These are phyloP conservation scores for Seriola dumerili DNA, from an alignment of 2,113 vertebrate genomes.

Conservation along the genomic window DNA sequence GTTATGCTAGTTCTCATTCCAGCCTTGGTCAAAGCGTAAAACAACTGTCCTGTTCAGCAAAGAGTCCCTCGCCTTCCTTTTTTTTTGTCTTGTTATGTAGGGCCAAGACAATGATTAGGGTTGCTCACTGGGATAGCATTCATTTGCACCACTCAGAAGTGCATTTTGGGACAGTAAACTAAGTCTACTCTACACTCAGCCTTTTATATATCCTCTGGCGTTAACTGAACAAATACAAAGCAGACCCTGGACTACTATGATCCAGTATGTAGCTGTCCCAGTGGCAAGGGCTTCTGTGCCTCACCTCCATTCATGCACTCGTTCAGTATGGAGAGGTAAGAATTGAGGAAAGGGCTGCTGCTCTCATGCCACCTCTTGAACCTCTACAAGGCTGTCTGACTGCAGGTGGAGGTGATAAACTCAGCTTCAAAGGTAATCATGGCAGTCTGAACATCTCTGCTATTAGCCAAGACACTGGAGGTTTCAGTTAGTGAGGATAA, in stretches of 20 bases:
- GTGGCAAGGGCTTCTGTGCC: background rate
- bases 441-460: background rate
- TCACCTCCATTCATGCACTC: conserved; percentile 6
- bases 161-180: conserved; percentile 9
- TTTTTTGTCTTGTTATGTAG: background rate
- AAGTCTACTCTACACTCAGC: background rate
- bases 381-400: background rate
- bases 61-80: background rate
- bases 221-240: conserved; percentile 10
- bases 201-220: conserved; percentile 20
- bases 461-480: conserved; percentile 5
- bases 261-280: background rate
- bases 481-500: background rate
- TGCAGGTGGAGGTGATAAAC: background rate
- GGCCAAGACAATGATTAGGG: background rate
- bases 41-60: background rate
- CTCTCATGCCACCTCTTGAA: background rate
- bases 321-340: background rate
- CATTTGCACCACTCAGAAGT: conserved; percentile 6
- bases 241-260: background rate
- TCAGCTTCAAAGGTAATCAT: conserved; percentile 1
- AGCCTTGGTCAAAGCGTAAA: background rate
- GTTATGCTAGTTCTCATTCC: background rate
- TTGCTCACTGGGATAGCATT: background rate
- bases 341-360: background rate